Evolutionary conservation across 1,140 invertebrate species (phyloP).

Genomic region (Drosophila prosaltans): DNA sequence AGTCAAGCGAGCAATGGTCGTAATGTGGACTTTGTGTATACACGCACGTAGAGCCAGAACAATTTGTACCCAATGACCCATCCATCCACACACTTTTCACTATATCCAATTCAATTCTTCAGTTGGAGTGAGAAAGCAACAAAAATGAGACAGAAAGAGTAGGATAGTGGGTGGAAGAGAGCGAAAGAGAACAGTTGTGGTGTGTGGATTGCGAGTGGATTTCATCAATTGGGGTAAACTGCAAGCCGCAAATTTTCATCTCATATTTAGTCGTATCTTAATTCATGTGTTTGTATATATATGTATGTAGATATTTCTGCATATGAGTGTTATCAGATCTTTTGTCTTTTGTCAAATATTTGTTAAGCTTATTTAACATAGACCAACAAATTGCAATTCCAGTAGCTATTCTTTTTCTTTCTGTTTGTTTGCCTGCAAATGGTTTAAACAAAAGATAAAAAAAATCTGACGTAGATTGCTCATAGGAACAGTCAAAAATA

Average conservation of each 20-base stretch:
- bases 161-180: not conserved
- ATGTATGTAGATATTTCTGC: constrained; percentile 1
- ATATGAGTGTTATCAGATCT: constrained; percentile 16
- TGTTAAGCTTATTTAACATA: constrained; percentile 22
- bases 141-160: not conserved
- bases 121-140: constrained; percentile 16
- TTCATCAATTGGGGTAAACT: not conserved
- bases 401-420: constrained; percentile 1
- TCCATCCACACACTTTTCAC: constrained; percentile 28
- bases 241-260: not conserved
- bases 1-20: constrained; percentile 12
- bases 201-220: constrained; percentile 3
- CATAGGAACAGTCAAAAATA: no score
- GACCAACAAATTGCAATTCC: constrained; percentile 12
- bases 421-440: not conserved
- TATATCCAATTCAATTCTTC: constrained; percentile 12
- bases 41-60: constrained; percentile 55
- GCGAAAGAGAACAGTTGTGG: not conserved
- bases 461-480: no score
- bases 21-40: constrained; percentile 58
- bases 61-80: constrained; percentile 27
- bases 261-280: not conserved
- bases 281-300: not conserved
- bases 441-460: constrained; percentile 2
- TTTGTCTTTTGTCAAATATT: constrained; percentile 34